These are phyloP conservation scores for Chloroceryle aenea DNA, from an alignment of 2,113 vertebrate species.

Conservation along the genomic window DNA sequence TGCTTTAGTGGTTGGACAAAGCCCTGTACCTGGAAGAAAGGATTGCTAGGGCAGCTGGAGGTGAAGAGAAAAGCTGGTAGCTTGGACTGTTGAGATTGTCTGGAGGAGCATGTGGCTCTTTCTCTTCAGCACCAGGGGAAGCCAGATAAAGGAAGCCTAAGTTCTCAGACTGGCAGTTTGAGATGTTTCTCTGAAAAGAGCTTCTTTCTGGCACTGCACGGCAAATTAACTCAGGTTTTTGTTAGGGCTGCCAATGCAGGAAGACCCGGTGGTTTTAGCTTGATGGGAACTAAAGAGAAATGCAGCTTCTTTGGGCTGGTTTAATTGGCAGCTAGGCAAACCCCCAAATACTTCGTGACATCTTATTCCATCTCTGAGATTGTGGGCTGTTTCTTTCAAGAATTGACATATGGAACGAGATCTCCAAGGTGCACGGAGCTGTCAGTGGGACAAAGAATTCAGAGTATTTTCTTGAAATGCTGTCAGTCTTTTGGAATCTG, in stretches of 20 bases:
- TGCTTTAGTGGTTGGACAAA: too few species aligned
- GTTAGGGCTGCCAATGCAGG: background rate
- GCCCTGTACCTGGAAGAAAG: rapidly evolving
- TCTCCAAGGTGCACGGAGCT: background rate
- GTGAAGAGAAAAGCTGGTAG: background rate
- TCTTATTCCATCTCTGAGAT: background rate
- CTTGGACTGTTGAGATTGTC: background rate
- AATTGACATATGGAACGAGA: rapidly evolving
- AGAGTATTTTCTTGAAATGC: background rate
- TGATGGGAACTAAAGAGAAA: background rate
- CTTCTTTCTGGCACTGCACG: background rate
- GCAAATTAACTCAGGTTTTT: background rate
- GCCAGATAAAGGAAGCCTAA: background rate
- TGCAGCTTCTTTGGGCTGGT: background rate
- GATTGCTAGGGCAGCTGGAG: background rate
- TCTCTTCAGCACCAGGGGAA: background rate
- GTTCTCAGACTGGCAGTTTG: background rate
- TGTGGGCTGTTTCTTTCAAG: background rate
- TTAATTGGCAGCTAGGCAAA: background rate
- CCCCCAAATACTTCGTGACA: background rate
- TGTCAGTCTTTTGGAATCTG: background rate
- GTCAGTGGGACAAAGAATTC: background rate
- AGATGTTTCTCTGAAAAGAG: background rate
- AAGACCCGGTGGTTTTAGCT: background rate
- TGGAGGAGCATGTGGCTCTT: background rate